These are phyloP conservation scores for Andrena camellia DNA, from an alignment of 2,888 invertebrate genomes.

Conservation along the genomic window DNA sequence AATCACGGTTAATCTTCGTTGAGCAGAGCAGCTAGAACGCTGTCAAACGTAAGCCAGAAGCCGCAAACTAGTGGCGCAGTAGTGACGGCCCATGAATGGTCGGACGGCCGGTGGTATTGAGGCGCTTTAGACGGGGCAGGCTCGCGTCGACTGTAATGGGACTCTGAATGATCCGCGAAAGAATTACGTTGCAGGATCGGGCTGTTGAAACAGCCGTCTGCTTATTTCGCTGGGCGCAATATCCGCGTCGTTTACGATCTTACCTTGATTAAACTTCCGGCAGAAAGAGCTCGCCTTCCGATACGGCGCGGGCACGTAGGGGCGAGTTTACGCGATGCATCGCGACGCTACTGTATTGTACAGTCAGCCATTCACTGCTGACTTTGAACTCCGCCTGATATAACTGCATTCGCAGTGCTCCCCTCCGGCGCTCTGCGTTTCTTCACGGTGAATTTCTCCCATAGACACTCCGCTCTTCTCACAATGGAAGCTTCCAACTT, in stretches of 20 bases:
- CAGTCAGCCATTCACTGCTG: too few species aligned
- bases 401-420: too few species aligned
- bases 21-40: slow-evolving; percentile 56
- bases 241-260: slow-evolving; percentile 24
- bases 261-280: slow-evolving; percentile 42
- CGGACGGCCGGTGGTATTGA: slow-evolving; percentile 54
- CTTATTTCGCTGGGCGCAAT: slow-evolving; percentile 7
- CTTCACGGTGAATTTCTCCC: too few species aligned
- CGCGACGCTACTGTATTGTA: not conserved
- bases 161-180: not conserved
- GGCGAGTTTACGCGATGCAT: slow-evolving; percentile 8
- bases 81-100: slow-evolving; percentile 63
- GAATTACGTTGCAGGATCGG: slow-evolving; percentile 16
- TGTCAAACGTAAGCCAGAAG: slow-evolving; percentile 63
- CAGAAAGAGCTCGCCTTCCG: not conserved
- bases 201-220: not conserved
- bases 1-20: slow-evolving; percentile 64
- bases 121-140: not conserved
- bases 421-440: too few species aligned
- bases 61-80: slow-evolving; percentile 54
- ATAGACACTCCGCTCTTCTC: too few species aligned
- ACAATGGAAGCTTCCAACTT: too few species aligned
- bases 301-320: not conserved
- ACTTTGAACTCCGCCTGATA: too few species aligned
- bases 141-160: not conserved